Conservation (phyloP, 2,113 vertebrate genomes). For the Meleagris gallopavo region DNA sequence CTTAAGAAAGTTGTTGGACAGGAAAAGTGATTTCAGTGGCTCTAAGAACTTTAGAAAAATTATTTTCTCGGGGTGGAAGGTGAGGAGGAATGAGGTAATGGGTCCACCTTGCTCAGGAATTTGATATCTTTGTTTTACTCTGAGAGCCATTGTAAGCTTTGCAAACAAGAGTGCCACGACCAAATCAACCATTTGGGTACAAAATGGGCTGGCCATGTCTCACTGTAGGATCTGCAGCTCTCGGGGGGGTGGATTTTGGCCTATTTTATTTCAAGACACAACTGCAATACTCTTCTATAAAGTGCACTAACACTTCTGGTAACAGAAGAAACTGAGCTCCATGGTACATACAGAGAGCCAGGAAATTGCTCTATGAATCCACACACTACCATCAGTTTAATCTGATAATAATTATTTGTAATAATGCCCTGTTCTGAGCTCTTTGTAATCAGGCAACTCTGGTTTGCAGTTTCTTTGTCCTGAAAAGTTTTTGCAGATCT, state of each 20-base stretch:
- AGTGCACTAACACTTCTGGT: neutral
- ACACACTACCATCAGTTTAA: rapidly evolving
- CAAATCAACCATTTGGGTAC: neutral
- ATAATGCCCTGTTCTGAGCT: neutral
- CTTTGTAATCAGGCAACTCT: neutral
- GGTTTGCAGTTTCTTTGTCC: neutral
- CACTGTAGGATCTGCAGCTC: neutral
- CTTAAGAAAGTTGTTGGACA: neutral
- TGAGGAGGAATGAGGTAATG: neutral
- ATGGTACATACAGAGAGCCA: rapidly evolving
- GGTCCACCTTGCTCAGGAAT: neutral
- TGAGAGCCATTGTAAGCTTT: neutral
- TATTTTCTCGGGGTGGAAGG: neutral
- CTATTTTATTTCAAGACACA: neutral
- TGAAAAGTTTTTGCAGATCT: neutral
- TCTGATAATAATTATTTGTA: neutral
- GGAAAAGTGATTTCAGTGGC: neutral
- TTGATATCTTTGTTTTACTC: neutral
- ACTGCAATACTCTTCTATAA: neutral
- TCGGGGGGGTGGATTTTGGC: neutral
- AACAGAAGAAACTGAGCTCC: neutral
- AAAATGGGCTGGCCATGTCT: neutral
- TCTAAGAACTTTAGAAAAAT: neutral
- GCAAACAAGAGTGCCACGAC: neutral
- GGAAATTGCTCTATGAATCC: neutral